Conservation (phyloP, 2,113 vertebrate genomes). For the Rhodinocichla rosea region DNA sequence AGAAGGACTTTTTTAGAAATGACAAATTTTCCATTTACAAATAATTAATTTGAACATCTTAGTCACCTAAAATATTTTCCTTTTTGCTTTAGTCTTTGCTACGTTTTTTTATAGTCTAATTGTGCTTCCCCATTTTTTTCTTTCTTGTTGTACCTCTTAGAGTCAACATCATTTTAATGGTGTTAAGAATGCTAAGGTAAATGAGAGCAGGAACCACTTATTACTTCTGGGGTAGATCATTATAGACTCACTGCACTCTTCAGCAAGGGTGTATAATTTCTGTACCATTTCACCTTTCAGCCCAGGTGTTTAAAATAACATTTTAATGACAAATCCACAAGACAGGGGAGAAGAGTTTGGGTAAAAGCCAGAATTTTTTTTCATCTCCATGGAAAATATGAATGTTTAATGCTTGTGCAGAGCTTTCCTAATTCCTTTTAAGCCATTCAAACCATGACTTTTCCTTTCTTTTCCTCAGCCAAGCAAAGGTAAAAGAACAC, state of each 20-base stretch:
- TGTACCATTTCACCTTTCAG: neutral
- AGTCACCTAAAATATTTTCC: neutral
- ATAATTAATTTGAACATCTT: neutral
- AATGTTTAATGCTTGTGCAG: neutral
- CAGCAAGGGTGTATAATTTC: neutral
- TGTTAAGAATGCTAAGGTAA: neutral
- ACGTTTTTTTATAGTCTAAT: neutral
- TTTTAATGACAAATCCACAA: neutral
- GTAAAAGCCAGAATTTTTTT: neutral
- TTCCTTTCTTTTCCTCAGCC: neutral
- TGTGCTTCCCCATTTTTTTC: neutral
- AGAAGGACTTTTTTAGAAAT: neutral
- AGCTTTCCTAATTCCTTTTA: neutral
- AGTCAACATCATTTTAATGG: slow-evolving; percentile 20
- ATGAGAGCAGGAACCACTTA: neutral
- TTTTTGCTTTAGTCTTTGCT: neutral
- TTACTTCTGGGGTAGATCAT: neutral
- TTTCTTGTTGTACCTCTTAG: slow-evolving; percentile 23
- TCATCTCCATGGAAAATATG: neutral
- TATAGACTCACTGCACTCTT: neutral
- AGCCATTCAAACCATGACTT: neutral
- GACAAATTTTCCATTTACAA: neutral
- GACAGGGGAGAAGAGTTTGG: neutral
- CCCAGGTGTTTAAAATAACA: neutral
- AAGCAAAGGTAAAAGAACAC: neutral